Percentiles rank a stretch among this genome's conserved stretches.
phyloP scores from a whole-genome alignment of 2,113 vertebrate species.

The Calyptomena viridis region DNA sequence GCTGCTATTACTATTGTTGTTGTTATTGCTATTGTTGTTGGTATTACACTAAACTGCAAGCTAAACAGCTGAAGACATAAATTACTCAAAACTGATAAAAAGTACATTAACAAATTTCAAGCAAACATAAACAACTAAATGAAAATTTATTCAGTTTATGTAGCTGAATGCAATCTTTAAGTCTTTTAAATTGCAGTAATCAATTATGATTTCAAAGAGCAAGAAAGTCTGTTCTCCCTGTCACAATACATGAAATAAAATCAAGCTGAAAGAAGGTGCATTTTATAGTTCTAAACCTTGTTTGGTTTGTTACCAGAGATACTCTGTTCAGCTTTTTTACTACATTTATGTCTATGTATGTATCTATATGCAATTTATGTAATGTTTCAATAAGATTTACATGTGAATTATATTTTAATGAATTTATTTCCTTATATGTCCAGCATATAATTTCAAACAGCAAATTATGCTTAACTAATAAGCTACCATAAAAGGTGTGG shows the following conservation, averaged over 20 bases:
- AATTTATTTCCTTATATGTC: background rate
- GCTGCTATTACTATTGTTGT: too few species aligned
- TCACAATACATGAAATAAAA: background rate
- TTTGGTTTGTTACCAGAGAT: background rate
- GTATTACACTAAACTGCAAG: background rate
- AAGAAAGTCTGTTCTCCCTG: background rate
- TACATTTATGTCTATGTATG: background rate
- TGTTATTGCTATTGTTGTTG: too few species aligned
- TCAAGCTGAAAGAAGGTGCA: background rate
- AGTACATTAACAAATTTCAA: background rate
- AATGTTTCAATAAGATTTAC: background rate
- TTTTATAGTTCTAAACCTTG: background rate
- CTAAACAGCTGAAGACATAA: background rate
- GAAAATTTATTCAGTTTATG: background rate
- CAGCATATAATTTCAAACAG: background rate
- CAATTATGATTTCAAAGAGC: background rate
- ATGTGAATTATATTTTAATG: background rate
- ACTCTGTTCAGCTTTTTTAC: background rate
- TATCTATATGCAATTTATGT: background rate
- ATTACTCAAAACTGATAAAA: background rate
- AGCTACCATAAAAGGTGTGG: background rate
- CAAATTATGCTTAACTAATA: background rate
- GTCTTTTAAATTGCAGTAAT: background rate
- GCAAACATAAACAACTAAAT: background rate
- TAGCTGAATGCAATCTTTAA: background rate